A percentile compares a stretch with the other conserved stretches of the same genome.
Evolutionary conservation across 2,797 vertebrate species (phyloP).

Genomic region (Potorous gilbertii): DNA sequence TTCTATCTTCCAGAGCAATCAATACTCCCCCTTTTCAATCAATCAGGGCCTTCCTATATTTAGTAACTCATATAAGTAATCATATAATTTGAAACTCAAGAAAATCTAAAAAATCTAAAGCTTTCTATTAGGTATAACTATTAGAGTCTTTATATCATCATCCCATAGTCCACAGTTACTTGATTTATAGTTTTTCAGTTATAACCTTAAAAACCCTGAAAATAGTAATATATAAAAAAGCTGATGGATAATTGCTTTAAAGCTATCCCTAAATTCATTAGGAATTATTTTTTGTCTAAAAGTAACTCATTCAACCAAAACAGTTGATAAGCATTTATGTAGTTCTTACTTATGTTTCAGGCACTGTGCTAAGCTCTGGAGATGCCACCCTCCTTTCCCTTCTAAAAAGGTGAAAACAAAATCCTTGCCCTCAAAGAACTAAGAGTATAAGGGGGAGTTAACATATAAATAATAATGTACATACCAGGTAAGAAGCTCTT

Average conservation of each 20-base stretch:
- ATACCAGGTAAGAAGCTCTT: background rate
- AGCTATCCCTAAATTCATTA: background rate
- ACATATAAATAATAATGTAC: background rate
- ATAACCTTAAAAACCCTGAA: background rate
- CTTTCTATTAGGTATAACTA: background rate
- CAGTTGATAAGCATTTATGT: background rate
- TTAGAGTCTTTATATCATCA: background rate
- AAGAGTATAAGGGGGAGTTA: background rate
- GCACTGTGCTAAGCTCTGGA: background rate
- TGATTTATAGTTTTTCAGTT: background rate
- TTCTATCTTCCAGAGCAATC: background rate
- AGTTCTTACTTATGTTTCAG: background rate
- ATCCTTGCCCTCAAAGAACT: background rate
- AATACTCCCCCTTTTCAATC: background rate
- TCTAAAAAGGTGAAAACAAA: background rate
- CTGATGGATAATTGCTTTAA: background rate
- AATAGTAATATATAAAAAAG: background rate
- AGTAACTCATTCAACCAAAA: background rate
- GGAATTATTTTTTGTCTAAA: background rate
- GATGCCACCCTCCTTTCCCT: background rate
- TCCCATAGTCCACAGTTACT: background rate
- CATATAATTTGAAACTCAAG: background rate
- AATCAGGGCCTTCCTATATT: background rate
- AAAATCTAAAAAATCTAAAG: background rate
- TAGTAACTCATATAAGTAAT: background rate